These are phyloP conservation scores for Lepeophtheirus nordmannii DNA, from an alignment of 2,888 invertebrate species.

Conservation along the genomic window DNA sequence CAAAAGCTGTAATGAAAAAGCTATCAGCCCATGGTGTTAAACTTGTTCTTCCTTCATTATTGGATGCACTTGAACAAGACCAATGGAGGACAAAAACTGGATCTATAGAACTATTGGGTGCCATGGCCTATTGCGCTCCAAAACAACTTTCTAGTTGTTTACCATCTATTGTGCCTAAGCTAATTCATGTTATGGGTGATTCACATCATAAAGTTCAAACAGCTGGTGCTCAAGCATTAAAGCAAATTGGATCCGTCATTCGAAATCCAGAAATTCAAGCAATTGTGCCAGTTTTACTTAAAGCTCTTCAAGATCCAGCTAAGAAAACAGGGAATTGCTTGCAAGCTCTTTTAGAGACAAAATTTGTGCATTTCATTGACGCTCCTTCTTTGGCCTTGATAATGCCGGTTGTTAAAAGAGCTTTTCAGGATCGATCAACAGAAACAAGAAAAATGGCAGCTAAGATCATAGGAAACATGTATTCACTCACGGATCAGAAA, in stretches of 20 bases:
- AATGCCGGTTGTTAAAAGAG: constrained; percentile 96
- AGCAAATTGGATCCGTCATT: constrained; percentile 92
- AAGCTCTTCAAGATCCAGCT: constrained; percentile 88
- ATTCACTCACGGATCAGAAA: constrained; percentile 94
- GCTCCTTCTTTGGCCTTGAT: constrained; percentile 94
- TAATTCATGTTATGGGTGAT: constrained; percentile 72
- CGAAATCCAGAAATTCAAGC: constrained; percentile 81
- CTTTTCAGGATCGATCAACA: constrained; percentile 91
- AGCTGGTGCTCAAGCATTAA: constrained; percentile 86
- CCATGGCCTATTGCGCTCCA: constrained; percentile 98
- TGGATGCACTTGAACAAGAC: constrained; percentile 87
- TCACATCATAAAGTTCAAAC: constrained; percentile 93
- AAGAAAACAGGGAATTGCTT: constrained; percentile 81
- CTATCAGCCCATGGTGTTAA: constrained; percentile 94
- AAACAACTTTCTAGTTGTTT: constrained; percentile 94
- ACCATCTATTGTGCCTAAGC: constrained; percentile 91
- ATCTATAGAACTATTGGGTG: constrained; percentile 83
- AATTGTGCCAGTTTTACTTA: constrained; percentile 46
- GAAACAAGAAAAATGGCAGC: constrained; percentile 98
- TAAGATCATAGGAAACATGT: constrained; percentile 99
- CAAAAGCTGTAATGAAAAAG: constrained; percentile 77
- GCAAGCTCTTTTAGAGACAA: constrained; percentile 80
- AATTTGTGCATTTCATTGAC: constrained; percentile 98
- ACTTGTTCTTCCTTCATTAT: constrained; percentile 77
- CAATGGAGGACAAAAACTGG: constrained; percentile 94